phyloP scores from a whole-genome alignment of 2,888 invertebrate species.

The Linhomoeus sp. region DNA sequence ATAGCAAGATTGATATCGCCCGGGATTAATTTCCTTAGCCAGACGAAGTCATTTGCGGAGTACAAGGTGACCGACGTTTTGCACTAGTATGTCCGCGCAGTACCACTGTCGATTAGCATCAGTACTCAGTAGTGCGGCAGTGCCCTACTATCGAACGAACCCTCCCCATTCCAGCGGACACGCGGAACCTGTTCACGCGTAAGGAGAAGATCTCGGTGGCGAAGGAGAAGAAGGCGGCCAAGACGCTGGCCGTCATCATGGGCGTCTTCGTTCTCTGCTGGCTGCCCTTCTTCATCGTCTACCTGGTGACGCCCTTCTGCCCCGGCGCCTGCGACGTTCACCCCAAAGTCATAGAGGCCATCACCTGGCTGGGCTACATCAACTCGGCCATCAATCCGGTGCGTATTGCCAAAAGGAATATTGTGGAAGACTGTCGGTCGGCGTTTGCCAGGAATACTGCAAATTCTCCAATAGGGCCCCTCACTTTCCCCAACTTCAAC shows the following conservation, averaged over 20 bases:
- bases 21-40: no score
- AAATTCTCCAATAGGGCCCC: no score
- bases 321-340: conserved; percentile 18
- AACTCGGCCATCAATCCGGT: conserved; percentile 10
- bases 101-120: no score
- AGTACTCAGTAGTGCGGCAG: no score
- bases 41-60: no score
- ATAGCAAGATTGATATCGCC: no score
- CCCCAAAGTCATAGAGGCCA: conserved; percentile 17
- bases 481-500: no score
- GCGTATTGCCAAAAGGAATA: background rate
- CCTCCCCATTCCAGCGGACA: background rate
- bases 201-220: conserved; percentile 26
- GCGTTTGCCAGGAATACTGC: no score
- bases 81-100: no score
- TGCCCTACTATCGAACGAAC: no score
- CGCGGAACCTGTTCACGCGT: conserved; percentile 14
- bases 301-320: conserved; percentile 27
- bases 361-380: conserved; percentile 10
- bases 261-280: conserved; percentile 26
- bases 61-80: no score
- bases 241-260: conserved; percentile 28
- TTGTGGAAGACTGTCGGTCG: no score
- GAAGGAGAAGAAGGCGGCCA: conserved; percentile 28
- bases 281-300: conserved; percentile 8